A percentile compares a stretch with the other conserved stretches of the same genome.
phyloP scores from a whole-genome alignment of 1,140 invertebrate species.

The Dufourea novaeangliae region DNA sequence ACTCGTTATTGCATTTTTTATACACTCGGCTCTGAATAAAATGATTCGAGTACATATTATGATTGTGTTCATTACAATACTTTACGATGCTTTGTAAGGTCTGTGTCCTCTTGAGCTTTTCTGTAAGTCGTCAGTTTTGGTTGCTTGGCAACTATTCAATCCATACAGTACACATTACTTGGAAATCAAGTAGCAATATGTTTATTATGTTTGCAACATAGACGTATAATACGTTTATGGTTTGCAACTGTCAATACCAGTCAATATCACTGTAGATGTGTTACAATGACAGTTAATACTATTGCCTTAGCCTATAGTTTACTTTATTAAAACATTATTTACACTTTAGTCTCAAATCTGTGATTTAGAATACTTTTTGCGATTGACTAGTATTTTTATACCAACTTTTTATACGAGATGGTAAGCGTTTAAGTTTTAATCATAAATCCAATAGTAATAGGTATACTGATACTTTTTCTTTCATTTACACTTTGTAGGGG shows the following conservation, averaged over 20 bases:
- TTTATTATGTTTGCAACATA: constrained; percentile 11
- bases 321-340: constrained; percentile 18
- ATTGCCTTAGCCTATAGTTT: neutral
- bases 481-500: constrained; percentile 32
- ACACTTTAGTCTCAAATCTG: neutral
- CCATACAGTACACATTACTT: constrained; percentile 19
- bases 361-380: neutral
- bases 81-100: neutral
- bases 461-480: neutral
- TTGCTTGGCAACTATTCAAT: constrained; percentile 55
- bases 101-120: neutral
- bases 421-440: constrained; percentile 32
- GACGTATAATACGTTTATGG: too few relatives aligned
- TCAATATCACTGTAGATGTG: constrained; percentile 25
- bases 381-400: neutral
- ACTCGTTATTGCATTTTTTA: neutral
- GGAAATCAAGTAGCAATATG: constrained; percentile 15
- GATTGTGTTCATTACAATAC: too few relatives aligned
- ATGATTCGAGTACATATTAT: neutral
- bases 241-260: too few relatives aligned
- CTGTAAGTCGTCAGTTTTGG: constrained; percentile 5
- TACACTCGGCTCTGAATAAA: constrained; percentile 23
- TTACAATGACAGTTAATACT: constrained; percentile 14
- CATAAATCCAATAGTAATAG: neutral
- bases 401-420: constrained; percentile 45